Base-by-base conservation (phyloP, 2,797 vertebrate genomes). In the Liparis tanakae region DNA sequence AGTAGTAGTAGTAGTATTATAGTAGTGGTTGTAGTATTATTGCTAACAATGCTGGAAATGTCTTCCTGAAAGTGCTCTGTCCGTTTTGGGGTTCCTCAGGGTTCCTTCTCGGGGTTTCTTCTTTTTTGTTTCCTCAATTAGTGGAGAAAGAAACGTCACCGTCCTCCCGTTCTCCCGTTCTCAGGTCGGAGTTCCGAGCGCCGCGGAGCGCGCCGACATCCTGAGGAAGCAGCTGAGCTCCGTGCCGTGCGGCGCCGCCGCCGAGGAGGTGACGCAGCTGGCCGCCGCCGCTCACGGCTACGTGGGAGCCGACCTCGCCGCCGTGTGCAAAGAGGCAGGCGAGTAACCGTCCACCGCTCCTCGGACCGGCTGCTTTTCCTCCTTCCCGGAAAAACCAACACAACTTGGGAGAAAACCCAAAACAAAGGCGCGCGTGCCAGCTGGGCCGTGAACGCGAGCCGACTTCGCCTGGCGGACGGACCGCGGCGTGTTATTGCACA, bases 241-340 rank as follows among this genome's bases (percentile, higher is more conserved):
- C 0, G 89, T 96, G 1, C 95, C 96, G 0, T 96, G 96, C 81
- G 84, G 68, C 0, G 93, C 96, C 80, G 92, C 82, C 7, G 17
- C 76, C 0, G 81, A 87, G 1, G 94, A 99, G 67, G 67, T 98
- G 85, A 69, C 14, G 0, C 94, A 90, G n/a, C 87, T 99, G 85
- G 95, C 97, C 0, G 94, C 96, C 1, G 83, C 74, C 0, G 92
- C 96, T 0, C 97, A 99, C 1, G 98, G 97, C 65, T 99, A 99
- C 0, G 98, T 99, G 3, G 98, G 97, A 39, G 97, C 98, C 0
- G 98, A 99, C 85, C 91, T 99, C 15, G 94, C 95, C 46, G 96
- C 97, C 5, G 87, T 99, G 81, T 98, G 97, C 90, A 97, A 98
- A 78, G 98, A 99, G 85, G 97, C 97, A 83, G 98, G 98, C 94